These are phyloP conservation scores for Ancistrus triradiatus DNA, from an alignment of 2,113 vertebrate species.

Conservation along the genomic window DNA sequence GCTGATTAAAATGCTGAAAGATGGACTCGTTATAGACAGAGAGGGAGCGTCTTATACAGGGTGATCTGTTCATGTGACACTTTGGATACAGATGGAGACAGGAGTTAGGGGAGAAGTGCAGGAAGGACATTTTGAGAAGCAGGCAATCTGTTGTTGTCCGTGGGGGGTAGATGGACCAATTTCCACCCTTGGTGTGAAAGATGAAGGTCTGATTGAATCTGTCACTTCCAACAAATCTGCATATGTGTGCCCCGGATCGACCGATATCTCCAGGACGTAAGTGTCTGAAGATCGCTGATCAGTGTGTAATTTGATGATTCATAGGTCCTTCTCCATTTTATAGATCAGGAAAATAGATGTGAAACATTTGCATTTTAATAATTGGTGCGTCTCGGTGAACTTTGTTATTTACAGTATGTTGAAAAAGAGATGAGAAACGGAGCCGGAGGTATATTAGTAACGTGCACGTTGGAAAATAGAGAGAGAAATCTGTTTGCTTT, in stretches of 20 bases:
- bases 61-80: constrained; percentile 39
- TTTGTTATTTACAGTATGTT: constrained; percentile 31
- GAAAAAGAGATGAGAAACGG: constrained; percentile 10
- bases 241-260: constrained; percentile 8
- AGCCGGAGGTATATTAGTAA: constrained; percentile 29
- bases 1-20: background rate
- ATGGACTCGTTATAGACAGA: background rate
- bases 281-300: constrained; percentile 23
- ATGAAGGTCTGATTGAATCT: constrained; percentile 38
- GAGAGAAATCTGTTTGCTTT: constrained; percentile 31
- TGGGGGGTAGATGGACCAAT: constrained; percentile 30
- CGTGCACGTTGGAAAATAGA: background rate
- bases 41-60: background rate
- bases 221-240: constrained; percentile 26
- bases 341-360: constrained; percentile 3
- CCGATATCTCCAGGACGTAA: background rate
- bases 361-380: constrained; percentile 35
- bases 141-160: constrained; percentile 53
- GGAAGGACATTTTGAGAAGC: constrained; percentile 36
- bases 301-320: too few relatives aligned
- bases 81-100: constrained; percentile 51
- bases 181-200: constrained; percentile 35
- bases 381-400: constrained; percentile 5
- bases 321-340: too few relatives aligned
- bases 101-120: constrained; percentile 22